phyloP scores from a whole-genome alignment of 2,113 vertebrate genomes.

The Triplophysa tibetana region DNA sequence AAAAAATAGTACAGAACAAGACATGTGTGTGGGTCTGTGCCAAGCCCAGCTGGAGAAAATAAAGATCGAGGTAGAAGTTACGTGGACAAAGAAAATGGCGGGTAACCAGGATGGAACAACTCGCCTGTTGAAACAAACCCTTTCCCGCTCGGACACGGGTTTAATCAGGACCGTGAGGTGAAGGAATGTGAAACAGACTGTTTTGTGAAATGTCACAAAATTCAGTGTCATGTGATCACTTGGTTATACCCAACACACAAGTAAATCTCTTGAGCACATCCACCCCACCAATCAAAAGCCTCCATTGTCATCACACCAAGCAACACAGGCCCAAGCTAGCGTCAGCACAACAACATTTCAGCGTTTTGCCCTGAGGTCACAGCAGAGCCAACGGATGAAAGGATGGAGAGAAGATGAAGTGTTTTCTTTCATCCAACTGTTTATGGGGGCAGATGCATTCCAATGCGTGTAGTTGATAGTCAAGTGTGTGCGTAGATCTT shows the following conservation, averaged over 20 bases:
- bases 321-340: slow-evolving; percentile 1
- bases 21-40: background rate
- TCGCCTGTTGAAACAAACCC: background rate
- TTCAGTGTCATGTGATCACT: slow-evolving; percentile 19
- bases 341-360: slow-evolving; percentile 11
- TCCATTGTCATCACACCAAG: slow-evolving; percentile 38
- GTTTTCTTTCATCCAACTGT: slow-evolving; percentile 39
- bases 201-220: slow-evolving; percentile 35
- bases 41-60: background rate
- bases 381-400: background rate
- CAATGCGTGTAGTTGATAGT: slow-evolving; percentile 41
- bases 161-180: slow-evolving; percentile 5
- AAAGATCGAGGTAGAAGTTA: background rate
- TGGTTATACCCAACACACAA: slow-evolving; percentile 38
- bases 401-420: slow-evolving; percentile 24
- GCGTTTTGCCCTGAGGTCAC: slow-evolving; percentile 1
- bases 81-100: background rate
- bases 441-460: slow-evolving; percentile 23
- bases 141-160: background rate
- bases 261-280: slow-evolving; percentile 30
- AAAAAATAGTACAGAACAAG: slow-evolving; percentile 29
- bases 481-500: slow-evolving; percentile 31
- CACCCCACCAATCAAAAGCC: slow-evolving; percentile 47
- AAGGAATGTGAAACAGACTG: slow-evolving; percentile 22
- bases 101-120: slow-evolving; percentile 6